Conservation (phyloP, 2,797 vertebrate species). For the Dipus sagitta region DNA sequence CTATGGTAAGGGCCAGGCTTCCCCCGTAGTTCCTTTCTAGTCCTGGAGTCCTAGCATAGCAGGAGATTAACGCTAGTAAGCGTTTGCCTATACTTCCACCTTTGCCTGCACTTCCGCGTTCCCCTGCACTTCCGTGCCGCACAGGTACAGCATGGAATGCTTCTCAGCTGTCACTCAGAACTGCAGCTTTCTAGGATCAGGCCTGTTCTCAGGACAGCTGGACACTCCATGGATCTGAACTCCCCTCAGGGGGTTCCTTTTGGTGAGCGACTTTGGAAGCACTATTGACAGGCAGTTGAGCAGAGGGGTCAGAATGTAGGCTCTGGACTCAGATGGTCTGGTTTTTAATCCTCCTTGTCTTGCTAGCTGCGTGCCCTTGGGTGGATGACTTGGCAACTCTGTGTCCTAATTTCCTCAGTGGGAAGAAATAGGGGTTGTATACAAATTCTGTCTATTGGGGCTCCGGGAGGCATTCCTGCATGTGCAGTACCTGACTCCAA, state of each 20-base stretch:
- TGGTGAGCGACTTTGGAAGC: neutral
- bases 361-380: neutral
- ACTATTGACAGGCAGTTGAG: neutral
- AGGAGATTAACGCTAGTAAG: neutral
- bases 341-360: neutral
- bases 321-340: neutral
- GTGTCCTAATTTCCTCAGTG: neutral
- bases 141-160: neutral
- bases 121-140: no score
- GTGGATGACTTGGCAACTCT: neutral
- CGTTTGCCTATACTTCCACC: neutral
- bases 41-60: neutral
- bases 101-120: no score
- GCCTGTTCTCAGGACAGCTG: neutral
- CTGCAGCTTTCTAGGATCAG: neutral
- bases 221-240: neutral
- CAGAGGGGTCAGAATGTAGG: neutral
- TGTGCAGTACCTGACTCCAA: neutral
- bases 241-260: rapidly evolving
- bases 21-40: neutral
- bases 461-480: neutral
- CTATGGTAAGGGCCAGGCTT: neutral
- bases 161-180: neutral
- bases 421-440: neutral
- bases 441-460: neutral